Base-by-base conservation (phyloP, 2,797 vertebrate genomes). In the Trichosurus vulpecula region DNA sequence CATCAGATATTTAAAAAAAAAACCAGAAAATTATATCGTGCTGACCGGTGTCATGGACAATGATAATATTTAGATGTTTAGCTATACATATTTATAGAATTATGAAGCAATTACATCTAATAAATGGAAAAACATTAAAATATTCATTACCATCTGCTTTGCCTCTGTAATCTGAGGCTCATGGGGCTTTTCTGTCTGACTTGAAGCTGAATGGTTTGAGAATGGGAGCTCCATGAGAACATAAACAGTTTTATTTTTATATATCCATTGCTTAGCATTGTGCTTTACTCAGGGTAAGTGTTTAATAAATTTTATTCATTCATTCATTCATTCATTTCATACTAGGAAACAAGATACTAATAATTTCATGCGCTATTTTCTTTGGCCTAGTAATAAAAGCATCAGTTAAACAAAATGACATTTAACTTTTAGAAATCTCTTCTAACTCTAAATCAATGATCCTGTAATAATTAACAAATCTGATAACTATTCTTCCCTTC, bases 401-500 rank as follows among this genome's bases (percentile, higher is more conserved):
- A 19, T 54, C 41, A 66, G 12, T 87, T 95, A 95, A 91, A 93
- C 8, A 94, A 95, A 95, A 95, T 92, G 58, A 2, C 11, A 56
- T 61, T 91, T 92, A 92, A 52, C 54, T 25, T 47, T 81, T 81
- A 95, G 90, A 41, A 47, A 4, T 41, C n/a, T 3, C 19, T 25
- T 47, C 66, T 81, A 47, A 81, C 19, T 74, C n/a, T 81, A 47
- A 81, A 25, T 47, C 16, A 41, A 3, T 25, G n/a, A 41, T 81
- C 66, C n/a, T 3, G 92, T 91, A 30, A 94, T 89, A 91, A 96
- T 94, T 94, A 95, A 66, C 35, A 66, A 47, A 94, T 31, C 1
- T 87, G 27, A 93, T 97, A 93, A 81, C 90, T 95, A 94, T 74
- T 94, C 90, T 93, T 95, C 22, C 41, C 89, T 97, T 96, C 57